Base-by-base conservation (phyloP, 2,888 invertebrate species). In the Nasonovia ribisnigri region DNA sequence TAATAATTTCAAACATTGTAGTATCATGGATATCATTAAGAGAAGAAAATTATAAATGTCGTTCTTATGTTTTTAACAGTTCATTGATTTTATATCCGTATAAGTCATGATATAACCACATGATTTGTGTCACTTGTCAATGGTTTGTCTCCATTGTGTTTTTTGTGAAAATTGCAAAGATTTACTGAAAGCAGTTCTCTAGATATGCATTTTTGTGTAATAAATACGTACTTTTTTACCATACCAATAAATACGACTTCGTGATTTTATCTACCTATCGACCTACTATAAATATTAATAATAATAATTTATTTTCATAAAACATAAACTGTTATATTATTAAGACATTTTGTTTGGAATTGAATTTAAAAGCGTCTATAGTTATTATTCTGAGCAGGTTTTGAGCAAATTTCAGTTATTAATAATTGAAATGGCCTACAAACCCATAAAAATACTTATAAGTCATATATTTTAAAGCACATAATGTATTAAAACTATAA, bases 111-210 rank as follows among this genome's bases (percentile, higher is more conserved):
- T 16, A 51, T 51, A 90, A 42, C 26, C 54, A 43, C 16, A 42
- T 91, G 42, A 84, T 91, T 84, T 91, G 43, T 91, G 16, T n/a
- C 29, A 60, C n/a, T 43, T 89, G 91, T 91, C 51, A 91, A 84
- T 84, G 51, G 42, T 29, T 51, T 84, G 51, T 51, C 84, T 42
- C 13, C 51, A 43, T 51, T 54, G 51, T 67, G 36, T 48, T 11
- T 13, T 77, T 36, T 36, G 16, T 36, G 77, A 36, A 36, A 77
- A 16, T 2, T 42, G 1, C 16, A 16, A 43, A 11, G 42, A 91
- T 29, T 48, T 42, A 29, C 42, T 90, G 84, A 84, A 91, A 84
- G 16, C 42, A 16, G 13, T 84, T 84, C 42, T 77, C 42, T 84
- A 54, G 16, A 84, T 84, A 84, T 42, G 8, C n/a, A 20, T 29